phyloP scores from a whole-genome alignment of 2,113 vertebrate genomes.

The Rutilus rutilus region DNA sequence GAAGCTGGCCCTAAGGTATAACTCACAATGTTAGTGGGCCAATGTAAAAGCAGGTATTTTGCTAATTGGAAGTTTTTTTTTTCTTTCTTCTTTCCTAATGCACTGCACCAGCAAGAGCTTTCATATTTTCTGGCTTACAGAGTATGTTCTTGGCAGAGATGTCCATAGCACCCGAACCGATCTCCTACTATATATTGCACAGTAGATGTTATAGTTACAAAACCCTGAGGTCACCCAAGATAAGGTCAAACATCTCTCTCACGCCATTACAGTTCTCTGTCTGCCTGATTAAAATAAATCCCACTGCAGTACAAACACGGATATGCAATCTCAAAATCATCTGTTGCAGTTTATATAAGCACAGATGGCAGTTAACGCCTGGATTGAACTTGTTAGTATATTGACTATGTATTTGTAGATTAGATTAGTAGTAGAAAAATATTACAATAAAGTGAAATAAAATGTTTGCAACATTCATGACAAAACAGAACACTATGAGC shows the following conservation, averaged over 20 bases:
- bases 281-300: neutral
- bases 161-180: constrained; percentile 27
- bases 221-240: constrained; percentile 71
- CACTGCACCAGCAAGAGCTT: neutral
- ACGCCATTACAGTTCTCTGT: constrained; percentile 34
- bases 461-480: constrained; percentile 10
- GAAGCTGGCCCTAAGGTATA: neutral
- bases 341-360: constrained; percentile 15
- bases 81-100: neutral
- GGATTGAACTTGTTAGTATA: neutral
- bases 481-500: neutral
- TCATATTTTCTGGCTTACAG: constrained; percentile 6
- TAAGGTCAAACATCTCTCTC: constrained; percentile 36
- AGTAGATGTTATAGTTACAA: constrained; percentile 57
- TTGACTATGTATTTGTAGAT: neutral
- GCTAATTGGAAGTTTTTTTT: neutral
- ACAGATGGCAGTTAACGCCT: constrained; percentile 10
- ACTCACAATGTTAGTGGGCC: neutral
- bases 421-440: constrained; percentile 34
- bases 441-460: constrained; percentile 1
- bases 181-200: constrained; percentile 48
- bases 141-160: constrained; percentile 29
- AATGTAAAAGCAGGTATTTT: constrained; percentile 3
- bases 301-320: neutral
- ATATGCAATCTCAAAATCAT: constrained; percentile 8